Base-by-base conservation (phyloP, 2,113 vertebrate species). In the Pipa parva region DNA sequence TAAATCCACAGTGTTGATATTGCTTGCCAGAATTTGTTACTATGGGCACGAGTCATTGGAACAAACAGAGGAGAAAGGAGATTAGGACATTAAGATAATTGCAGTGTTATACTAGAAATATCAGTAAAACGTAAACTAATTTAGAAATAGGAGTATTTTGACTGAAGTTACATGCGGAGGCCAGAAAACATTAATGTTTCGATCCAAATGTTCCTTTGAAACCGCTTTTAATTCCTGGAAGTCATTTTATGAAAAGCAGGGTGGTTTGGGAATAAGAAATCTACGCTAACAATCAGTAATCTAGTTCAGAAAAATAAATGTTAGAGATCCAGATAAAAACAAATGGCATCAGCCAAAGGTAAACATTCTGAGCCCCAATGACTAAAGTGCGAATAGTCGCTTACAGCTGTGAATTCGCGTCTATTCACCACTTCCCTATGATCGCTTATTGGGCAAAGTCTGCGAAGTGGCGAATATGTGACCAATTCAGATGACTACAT, bases 191-290 rank as follows among this genome's bases (percentile, higher is more conserved):
- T 77, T 77, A 73, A 63, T 52, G 68, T 22, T 57, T 42, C 0
- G 5, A 81, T 75, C 81, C 79, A 85, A 80, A 50, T 69, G 64
- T 79, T 83, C 75, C 79, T 83, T 83, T 76, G 76, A 83, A 88
- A 81, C 50, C 70, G 72, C 74, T 71, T 85, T 67, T 74, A 79
- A 75, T 84, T 84, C 54, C 0, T 84, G 79, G 82, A 87, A 87
- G 85, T 76, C 67, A 74, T 80, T 85, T 87, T 84, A 58, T 78
- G 73, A 80, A 79, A 72, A 71, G 63, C 74, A 60, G 66, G 6
- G 74, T 79, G 78, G 78, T 82, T 84, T 84, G 75, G 78, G 74
- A 84, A 79, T 64, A 75, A 71, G 66, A 84, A 78, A 82, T 80
- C 46, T 78, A 45, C 59, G 79, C 86, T 86, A 79, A 81, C 70